These are phyloP conservation scores for Zootermopsis nevadensis DNA, from an alignment of 2,888 invertebrate species.

Conservation along the genomic window DNA sequence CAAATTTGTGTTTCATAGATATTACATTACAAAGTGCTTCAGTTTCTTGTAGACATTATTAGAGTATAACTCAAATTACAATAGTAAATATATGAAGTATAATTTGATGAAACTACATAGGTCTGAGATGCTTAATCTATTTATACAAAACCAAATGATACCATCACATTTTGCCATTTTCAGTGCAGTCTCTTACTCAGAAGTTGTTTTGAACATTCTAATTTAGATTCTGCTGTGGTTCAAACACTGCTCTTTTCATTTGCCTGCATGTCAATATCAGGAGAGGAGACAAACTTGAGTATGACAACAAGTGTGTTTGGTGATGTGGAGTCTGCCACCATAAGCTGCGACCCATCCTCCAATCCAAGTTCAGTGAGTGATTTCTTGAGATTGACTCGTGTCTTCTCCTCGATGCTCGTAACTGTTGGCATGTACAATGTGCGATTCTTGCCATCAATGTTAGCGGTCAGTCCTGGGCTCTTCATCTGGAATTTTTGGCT, in stretches of 20 bases:
- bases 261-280: slow-evolving; percentile 34
- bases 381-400: slow-evolving; percentile 88
- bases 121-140: no score
- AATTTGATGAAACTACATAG: no score
- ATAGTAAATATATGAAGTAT: no score
- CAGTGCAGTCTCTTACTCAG: no score
- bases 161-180: no score
- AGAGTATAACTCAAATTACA: no score
- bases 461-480: slow-evolving; percentile 87
- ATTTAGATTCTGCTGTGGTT: no score
- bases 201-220: no score
- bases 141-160: no score
- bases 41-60: no score
- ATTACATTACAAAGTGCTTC: no score
- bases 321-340: slow-evolving; percentile 92
- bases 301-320: slow-evolving; percentile 84
- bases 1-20: no score
- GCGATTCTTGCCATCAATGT: slow-evolving; percentile 84
- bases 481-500: slow-evolving; percentile 88
- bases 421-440: slow-evolving; percentile 95
- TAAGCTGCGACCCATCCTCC: slow-evolving; percentile 79
- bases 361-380: slow-evolving; percentile 87
- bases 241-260: not conserved
- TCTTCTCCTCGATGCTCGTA: slow-evolving; percentile 90
- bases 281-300: slow-evolving; percentile 69